Percentiles rank a stretch among this genome's conserved stretches.
These are phyloP conservation scores for Cryptocheilus praepositus DNA, from an alignment of 2,888 invertebrate genomes.

Conservation along the genomic window DNA sequence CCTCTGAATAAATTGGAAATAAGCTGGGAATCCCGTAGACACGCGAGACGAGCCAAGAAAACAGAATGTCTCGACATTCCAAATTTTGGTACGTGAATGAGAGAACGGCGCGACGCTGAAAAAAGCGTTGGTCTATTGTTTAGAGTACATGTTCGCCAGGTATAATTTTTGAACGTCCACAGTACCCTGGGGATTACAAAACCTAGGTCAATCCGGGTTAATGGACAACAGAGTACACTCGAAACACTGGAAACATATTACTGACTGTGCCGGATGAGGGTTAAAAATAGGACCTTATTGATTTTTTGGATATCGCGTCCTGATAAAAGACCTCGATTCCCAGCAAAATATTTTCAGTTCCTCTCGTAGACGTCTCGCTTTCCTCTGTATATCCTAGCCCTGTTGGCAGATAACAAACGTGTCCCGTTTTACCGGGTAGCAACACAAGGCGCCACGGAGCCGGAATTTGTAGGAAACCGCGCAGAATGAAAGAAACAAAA, in stretches of 20 bases:
- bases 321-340: constrained; percentile 13
- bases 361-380: too few species aligned
- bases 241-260: background rate
- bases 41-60: too few species aligned
- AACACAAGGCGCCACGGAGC: background rate
- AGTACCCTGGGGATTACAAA: background rate
- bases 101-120: too few species aligned
- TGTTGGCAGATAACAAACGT: constrained; percentile 11
- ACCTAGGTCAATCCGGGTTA: background rate
- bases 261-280: too few species aligned
- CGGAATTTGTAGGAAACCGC: constrained; percentile 17
- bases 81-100: too few species aligned
- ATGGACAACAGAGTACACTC: constrained; percentile 5
- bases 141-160: background rate
- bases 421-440: background rate
- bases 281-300: background rate
- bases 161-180: background rate
- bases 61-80: too few species aligned
- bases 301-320: constrained; percentile 9
- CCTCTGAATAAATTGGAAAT: too few species aligned
- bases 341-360: background rate
- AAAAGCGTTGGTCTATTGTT: too few species aligned
- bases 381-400: background rate
- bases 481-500: background rate
- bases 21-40: too few species aligned